phyloP scores from a whole-genome alignment of 2,888 invertebrate species.

The Polyommatus icarus region DNA sequence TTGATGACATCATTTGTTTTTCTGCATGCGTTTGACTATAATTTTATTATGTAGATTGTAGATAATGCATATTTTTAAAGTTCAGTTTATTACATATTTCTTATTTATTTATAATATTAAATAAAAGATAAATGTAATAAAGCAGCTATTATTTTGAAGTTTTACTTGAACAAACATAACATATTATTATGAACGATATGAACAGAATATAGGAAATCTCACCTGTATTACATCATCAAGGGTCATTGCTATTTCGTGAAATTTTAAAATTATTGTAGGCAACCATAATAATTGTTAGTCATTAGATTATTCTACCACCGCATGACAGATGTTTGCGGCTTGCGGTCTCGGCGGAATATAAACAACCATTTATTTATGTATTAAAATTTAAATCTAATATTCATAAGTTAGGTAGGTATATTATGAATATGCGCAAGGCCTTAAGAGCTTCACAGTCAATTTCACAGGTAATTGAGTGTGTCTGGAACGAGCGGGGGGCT shows the following conservation, averaged over 20 bases:
- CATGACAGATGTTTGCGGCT: conserved; percentile 37
- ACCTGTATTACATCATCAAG: background rate
- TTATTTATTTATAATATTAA: background rate
- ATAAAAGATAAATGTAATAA: background rate
- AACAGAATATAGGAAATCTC: background rate
- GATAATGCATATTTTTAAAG: background rate
- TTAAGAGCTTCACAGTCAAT: conserved; percentile 59
- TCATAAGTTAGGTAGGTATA: conserved; percentile 15
- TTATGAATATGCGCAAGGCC: conserved; percentile 31
- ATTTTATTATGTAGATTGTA: background rate
- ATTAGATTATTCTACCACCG: conserved; percentile 29
- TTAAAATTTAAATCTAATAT: conserved; percentile 14
- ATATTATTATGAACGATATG: too few species aligned
- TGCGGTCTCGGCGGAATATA: conserved; percentile 32
- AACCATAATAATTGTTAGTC: conserved; percentile 5
- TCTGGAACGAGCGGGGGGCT: conserved; percentile 46
- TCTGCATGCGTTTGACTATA: background rate
- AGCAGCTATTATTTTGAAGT: too few species aligned
- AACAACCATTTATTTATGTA: conserved; percentile 23
- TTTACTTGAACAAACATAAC: too few species aligned
- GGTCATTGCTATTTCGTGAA: background rate
- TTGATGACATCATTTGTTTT: background rate
- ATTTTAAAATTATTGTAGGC: background rate
- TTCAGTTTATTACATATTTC: background rate
- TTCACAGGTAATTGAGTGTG: conserved; percentile 70